These are phyloP conservation scores for Manis pentadactyla DNA, from an alignment of 2,797 vertebrate species.

Conservation along the genomic window DNA sequence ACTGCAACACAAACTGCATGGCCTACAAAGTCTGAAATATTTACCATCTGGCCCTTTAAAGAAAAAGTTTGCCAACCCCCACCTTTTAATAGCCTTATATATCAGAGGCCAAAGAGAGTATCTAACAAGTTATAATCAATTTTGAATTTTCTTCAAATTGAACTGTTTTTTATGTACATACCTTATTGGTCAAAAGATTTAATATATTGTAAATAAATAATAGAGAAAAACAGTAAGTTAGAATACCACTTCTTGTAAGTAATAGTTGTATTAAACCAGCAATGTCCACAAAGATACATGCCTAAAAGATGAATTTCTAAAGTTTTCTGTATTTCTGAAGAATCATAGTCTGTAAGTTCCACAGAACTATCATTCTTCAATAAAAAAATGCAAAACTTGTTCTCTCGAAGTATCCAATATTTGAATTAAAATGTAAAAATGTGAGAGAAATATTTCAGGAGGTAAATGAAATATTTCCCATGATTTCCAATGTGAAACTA, in stretches of 20 bases:
- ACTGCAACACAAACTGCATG: neutral
- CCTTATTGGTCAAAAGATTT: constrained; percentile 38
- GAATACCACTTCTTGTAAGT: neutral
- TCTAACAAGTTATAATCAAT: neutral
- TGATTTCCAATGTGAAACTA: neutral
- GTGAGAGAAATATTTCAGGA: neutral
- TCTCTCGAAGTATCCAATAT: neutral
- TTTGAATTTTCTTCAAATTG: constrained; percentile 22
- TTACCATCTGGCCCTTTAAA: neutral
- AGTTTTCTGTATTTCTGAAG: neutral
- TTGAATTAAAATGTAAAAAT: constrained; percentile 7
- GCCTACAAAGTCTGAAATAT: neutral
- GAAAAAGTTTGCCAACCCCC: neutral
- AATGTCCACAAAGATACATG: neutral
- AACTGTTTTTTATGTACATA: neutral
- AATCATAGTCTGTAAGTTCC: neutral
- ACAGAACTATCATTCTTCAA: constrained; percentile 14
- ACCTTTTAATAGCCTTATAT: neutral
- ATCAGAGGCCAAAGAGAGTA: neutral
- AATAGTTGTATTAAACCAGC: neutral
- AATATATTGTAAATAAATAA: neutral
- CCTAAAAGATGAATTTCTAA: neutral
- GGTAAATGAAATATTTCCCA: constrained; percentile 57
- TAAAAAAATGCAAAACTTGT: constrained; percentile 12
- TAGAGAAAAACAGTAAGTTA: neutral